A percentile compares a stretch with the other conserved stretches of the same genome.
Conservation (phyloP, 2,888 invertebrate species). For the Parnassius apollo region DNA sequence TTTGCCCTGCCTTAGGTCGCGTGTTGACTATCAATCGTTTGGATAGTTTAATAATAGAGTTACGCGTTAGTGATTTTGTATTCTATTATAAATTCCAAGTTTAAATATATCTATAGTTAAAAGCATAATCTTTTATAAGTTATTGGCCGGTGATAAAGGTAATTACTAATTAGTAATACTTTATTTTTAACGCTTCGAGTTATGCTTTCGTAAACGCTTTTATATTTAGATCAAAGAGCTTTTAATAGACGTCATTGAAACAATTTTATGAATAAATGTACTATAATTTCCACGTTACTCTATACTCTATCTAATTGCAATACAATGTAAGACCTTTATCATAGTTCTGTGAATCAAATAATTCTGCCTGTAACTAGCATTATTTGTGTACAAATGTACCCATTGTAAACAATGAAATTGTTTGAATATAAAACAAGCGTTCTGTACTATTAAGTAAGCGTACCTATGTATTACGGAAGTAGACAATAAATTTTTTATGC, state of each 20-base stretch:
- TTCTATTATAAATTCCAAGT: too few relatives aligned
- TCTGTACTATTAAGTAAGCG: too few relatives aligned
- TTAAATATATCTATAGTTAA: background rate
- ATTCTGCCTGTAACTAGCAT: too few relatives aligned
- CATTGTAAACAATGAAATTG: background rate
- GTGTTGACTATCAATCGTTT: slow-evolving; percentile 25
- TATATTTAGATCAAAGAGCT: background rate
- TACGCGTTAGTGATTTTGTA: background rate
- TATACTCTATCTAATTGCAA: background rate
- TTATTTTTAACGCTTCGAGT: background rate
- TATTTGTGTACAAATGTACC: background rate
- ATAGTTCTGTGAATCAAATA: background rate
- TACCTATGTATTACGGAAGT: too few relatives aligned
- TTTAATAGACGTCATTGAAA: background rate
- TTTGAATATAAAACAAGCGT: background rate
- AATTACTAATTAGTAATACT: background rate
- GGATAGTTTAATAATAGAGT: background rate
- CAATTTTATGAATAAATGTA: background rate
- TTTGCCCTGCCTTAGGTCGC: slow-evolving; percentile 30
- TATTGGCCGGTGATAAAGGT: slow-evolving; percentile 1
- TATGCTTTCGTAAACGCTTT: too few relatives aligned
- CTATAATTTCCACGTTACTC: background rate
- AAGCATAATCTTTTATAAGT: background rate
- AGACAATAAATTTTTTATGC: too few relatives aligned
- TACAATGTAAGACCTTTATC: background rate